Percentiles rank a stretch among this genome's conserved stretches.
Conservation (phyloP, 2,888 invertebrate species). For the Cheilosia grossa region DNA sequence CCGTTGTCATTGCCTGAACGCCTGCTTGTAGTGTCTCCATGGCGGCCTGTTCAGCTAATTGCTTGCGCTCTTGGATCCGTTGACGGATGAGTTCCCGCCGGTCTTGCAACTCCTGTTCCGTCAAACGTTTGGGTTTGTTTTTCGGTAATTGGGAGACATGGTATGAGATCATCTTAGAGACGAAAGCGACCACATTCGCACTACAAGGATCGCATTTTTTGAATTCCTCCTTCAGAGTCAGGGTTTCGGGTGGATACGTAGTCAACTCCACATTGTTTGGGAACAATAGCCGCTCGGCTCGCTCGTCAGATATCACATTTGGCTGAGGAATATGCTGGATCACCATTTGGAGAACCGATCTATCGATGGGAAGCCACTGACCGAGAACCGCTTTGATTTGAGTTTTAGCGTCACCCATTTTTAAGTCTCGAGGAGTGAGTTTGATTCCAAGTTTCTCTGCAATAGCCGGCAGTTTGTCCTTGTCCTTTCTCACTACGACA, state of each 20-base stretch:
- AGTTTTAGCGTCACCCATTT: constrained; percentile 90
- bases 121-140: constrained; percentile 90
- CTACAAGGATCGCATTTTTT: constrained; percentile 88
- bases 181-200: constrained; percentile 85
- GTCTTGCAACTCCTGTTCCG: constrained; percentile 88
- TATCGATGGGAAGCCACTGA: constrained; percentile 95
- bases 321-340: constrained; percentile 93
- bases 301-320: constrained; percentile 88
- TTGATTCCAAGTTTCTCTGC: constrained; percentile 91
- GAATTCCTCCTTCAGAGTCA: constrained; percentile 88
- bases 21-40: constrained; percentile 77
- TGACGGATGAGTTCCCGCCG: constrained; percentile 88
- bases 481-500: constrained; percentile 89
- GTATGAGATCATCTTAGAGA: constrained; percentile 90
- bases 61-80: constrained; percentile 85
- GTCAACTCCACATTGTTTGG: constrained; percentile 88
- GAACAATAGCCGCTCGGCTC: constrained; percentile 93
- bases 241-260: constrained; percentile 88
- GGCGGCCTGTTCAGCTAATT: constrained; percentile 74
- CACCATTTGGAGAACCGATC: constrained; percentile 92
- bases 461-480: constrained; percentile 87
- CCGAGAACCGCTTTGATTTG: constrained; percentile 92
- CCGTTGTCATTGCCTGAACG: constrained; percentile 77
- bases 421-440: constrained; percentile 89
- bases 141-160: constrained; percentile 90